A percentile compares a stretch with the other conserved stretches of the same genome.
Evolutionary conservation across 1,140 invertebrate genomes (phyloP).

Genomic region (Temnothorax curvispinosus): DNA sequence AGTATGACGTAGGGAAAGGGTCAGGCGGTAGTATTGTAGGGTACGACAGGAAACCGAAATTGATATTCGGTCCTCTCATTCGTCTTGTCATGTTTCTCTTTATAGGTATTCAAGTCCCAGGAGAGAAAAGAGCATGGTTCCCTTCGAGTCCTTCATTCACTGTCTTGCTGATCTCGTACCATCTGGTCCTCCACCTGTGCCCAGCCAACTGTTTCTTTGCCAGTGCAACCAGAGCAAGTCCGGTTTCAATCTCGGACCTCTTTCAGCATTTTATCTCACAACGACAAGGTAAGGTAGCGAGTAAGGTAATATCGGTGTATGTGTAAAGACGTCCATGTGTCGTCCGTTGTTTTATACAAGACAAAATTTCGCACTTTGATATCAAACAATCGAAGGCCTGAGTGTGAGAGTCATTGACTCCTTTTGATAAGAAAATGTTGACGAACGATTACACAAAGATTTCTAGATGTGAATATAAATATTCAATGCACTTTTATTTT

Average conservation of each 20-base stretch:
- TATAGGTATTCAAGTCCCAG: not conserved
- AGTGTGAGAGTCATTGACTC: not conserved
- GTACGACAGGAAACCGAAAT: conserved; percentile 54
- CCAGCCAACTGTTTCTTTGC: conserved; percentile 61
- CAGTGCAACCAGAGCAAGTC: conserved; percentile 58
- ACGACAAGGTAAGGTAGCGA: conserved; percentile 33
- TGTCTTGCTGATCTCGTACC: conserved; percentile 45
- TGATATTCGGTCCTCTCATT: conserved; percentile 63
- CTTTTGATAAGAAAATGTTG: not conserved
- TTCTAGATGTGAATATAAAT: not conserved
- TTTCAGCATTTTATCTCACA: conserved; percentile 46
- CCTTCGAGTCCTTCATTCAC: conserved; percentile 66
- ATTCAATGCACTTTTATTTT: not conserved
- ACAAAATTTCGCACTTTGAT: not conserved
- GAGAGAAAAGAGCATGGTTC: not conserved
- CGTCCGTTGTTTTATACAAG: not conserved
- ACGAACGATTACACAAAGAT: not conserved
- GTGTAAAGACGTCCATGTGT: not conserved
- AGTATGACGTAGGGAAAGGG: not conserved
- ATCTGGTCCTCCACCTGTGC: conserved; percentile 72
- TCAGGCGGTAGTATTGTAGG: not conserved
- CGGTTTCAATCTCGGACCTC: conserved; percentile 58
- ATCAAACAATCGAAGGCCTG: not conserved
- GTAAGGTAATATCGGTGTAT: not conserved
- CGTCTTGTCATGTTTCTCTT: conserved; percentile 40